Conservation (phyloP, 2,797 vertebrate genomes). For the Trematomus bernacchii region DNA sequence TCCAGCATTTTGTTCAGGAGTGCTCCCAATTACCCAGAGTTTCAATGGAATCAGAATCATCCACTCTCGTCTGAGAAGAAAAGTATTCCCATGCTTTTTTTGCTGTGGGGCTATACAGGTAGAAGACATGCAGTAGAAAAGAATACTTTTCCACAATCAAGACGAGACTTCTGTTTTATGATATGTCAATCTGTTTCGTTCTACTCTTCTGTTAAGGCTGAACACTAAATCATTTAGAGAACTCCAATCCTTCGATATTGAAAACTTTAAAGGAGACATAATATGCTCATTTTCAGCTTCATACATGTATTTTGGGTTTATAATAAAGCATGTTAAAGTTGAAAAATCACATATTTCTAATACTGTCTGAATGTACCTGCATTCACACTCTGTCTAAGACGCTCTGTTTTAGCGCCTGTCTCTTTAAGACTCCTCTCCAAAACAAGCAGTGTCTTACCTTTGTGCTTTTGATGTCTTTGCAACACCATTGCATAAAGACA, state of each 20-base stretch:
- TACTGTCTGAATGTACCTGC: too few relatives aligned
- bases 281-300: too few relatives aligned
- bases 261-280: constrained; percentile 32
- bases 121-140: constrained; percentile 46
- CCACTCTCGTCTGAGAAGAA: constrained; percentile 54
- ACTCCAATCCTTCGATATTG: constrained; percentile 13
- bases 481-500: too few relatives aligned
- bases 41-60: constrained; percentile 69
- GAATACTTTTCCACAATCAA: constrained; percentile 49
- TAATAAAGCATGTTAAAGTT: too few relatives aligned
- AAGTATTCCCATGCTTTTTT: constrained; percentile 31
- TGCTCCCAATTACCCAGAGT: constrained; percentile 73
- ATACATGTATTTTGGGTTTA: too few relatives aligned
- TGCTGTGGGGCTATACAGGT: constrained; percentile 40
- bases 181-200: constrained; percentile 55
- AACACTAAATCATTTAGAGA: constrained; percentile 56
- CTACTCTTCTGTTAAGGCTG: constrained; percentile 39
- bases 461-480: too few relatives aligned
- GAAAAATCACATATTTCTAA: too few relatives aligned
- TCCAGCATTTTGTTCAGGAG: constrained; percentile 66
- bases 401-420: too few relatives aligned
- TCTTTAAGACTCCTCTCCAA: too few relatives aligned
- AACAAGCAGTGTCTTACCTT: too few relatives aligned
- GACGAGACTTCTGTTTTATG: constrained; percentile 69
- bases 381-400: too few relatives aligned